Conservation (phyloP, 2,888 invertebrate species). For the Aphidoletes aphidimyza region DNA sequence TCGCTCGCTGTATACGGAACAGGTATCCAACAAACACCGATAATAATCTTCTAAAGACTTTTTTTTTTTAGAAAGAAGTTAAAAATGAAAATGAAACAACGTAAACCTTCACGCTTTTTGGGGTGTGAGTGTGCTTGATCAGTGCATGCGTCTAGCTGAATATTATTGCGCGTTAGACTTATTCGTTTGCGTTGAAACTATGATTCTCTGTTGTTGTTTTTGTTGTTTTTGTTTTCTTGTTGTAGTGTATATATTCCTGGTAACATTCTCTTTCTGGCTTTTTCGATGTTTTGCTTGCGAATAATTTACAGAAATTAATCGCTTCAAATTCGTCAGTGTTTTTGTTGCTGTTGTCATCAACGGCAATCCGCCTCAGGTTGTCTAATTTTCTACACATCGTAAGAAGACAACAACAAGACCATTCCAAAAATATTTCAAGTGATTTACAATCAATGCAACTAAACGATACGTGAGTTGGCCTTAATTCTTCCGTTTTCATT, state of each 20-base stretch:
- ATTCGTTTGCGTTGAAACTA: neutral
- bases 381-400: too few relatives aligned
- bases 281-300: neutral
- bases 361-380: too few relatives aligned
- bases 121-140: neutral
- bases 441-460: too few relatives aligned
- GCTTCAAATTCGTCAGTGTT: too few relatives aligned
- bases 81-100: neutral
- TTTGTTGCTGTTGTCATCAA: neutral
- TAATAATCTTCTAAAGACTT: slow-evolving; percentile 27
- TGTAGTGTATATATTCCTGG: neutral
- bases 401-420: too few relatives aligned
- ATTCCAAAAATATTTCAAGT: too few relatives aligned
- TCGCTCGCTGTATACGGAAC: neutral
- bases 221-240: neutral
- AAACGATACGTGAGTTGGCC: neutral
- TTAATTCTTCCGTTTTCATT: neutral
- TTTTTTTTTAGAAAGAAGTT: neutral
- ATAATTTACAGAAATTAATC: neutral
- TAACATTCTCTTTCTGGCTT: neutral
- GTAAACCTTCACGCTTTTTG: neutral
- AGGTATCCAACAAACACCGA: slow-evolving; percentile 10
- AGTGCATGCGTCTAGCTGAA: neutral
- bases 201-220: neutral
- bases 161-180: neutral